Base-by-base conservation (phyloP, 2,113 vertebrate genomes). In the Sigmodon hispidus region DNA sequence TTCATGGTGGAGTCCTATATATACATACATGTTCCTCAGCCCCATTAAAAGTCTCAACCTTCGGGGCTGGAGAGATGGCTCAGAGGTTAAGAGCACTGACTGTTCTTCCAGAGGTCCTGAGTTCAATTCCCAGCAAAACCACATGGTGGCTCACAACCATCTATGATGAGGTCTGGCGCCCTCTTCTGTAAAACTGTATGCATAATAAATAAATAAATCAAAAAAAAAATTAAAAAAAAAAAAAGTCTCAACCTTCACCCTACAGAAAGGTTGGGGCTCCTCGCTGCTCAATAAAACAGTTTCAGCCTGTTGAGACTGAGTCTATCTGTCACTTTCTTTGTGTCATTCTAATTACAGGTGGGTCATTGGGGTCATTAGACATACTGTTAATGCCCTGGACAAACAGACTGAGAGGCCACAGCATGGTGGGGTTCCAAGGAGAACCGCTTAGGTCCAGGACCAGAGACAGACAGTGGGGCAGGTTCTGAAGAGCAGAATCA, bases 301-400 rank as follows among this genome's bases (percentile, higher is more conserved):
- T 12, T 26, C 13, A 45, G 43, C 22, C 26, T 48, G 7, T 17
- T 76, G 80, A 61, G 24, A 43, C 10, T 1, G 52, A 59, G 80
- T 43, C n/a, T 43, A 15, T 61, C 57, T 43, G 15, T 0, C 21
- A 4, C 3, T 9, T 22, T 9, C 3, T 9, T 22, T 22, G n/a
- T 31, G n/a, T 83, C 55, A 17, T 83, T 61, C 24, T 57, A n/a
- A 50, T 80, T 80, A n/a, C 52, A 57, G 36, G 55, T 57, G 77
- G 21, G 57, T n/a, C 57, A 11, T n/a, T 80, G 77, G 36, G n/a
- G n/a, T 61, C 40, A 31, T 19, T 84, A 45, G 81, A 45, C 61
- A 57, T 29, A 63, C 26, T 34, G 40, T 65, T 48, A 65, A 34
- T 21, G 9, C 57, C 5, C 9, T 48, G 43, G 59, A 65, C 81